These are phyloP conservation scores for Pardosa pseudoannulata DNA, from an alignment of 2,888 invertebrate genomes.

Conservation along the genomic window DNA sequence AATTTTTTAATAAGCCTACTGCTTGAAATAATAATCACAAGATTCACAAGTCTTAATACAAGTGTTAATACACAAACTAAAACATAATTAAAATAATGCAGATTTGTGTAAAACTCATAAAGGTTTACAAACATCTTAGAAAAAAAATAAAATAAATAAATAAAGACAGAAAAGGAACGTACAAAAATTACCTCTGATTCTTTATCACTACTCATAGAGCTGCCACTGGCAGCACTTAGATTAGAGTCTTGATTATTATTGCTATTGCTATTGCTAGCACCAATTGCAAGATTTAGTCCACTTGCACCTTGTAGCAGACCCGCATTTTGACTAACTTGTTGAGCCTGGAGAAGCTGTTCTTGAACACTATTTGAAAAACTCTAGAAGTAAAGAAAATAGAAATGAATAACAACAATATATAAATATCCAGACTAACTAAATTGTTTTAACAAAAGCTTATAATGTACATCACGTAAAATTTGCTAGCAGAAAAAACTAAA, in stretches of 20 bases:
- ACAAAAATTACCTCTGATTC: slow-evolving; percentile 80
- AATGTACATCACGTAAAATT: no score
- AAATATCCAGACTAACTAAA: no score
- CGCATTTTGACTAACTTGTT: slow-evolving; percentile 64
- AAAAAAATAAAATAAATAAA: background rate
- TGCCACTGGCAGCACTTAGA: slow-evolving; percentile 93
- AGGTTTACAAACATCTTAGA: background rate
- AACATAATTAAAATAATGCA: no score
- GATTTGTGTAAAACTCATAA: no score
- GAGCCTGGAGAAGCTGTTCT: slow-evolving; percentile 61
- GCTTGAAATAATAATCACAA: no score
- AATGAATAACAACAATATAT: no score
- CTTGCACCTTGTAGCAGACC: slow-evolving; percentile 58
- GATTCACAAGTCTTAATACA: no score
- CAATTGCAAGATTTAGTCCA: slow-evolving; percentile 62
- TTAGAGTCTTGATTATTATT: slow-evolving; percentile 95
- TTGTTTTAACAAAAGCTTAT: no score
- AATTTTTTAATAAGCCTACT: no score
- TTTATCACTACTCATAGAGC: slow-evolving; percentile 97
- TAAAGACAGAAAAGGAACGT: no score
- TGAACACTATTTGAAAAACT: slow-evolving; percentile 63
- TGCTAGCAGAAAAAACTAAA: no score
- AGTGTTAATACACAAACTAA: no score
- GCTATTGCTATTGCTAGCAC: slow-evolving; percentile 68
- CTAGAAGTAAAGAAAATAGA: slow-evolving; percentile 22